phyloP scores from a whole-genome alignment of 2,113 vertebrate species.

The Caretta caretta region DNA sequence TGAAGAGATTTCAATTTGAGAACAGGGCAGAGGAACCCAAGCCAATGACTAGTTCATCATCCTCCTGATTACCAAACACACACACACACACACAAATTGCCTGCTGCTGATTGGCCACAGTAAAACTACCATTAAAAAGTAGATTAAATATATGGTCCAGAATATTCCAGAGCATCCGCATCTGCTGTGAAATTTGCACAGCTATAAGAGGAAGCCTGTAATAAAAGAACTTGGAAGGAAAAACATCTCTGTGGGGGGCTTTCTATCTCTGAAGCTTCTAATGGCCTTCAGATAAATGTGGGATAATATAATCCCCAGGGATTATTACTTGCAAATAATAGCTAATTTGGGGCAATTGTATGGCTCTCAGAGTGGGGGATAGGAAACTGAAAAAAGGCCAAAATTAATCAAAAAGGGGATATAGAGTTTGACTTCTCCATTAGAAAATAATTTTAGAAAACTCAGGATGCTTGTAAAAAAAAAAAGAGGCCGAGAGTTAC shows the following conservation, averaged over 20 bases:
- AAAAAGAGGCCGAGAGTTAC: not conserved
- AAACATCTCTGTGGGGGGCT: rapidly evolving
- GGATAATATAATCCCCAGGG: not conserved
- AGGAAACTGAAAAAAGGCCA: not conserved
- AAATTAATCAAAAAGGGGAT: not conserved
- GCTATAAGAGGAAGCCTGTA: not conserved
- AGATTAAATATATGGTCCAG: not conserved
- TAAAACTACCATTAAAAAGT: not conserved
- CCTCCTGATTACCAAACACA: not conserved
- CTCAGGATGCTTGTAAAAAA: not conserved
- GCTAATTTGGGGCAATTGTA: not conserved
- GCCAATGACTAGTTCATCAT: not conserved
- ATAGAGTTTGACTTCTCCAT: not conserved
- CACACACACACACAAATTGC: not conserved
- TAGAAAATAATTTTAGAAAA: constrained; percentile 13
- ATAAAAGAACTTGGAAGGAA: not conserved
- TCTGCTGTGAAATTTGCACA: not conserved
- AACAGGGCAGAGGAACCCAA: not conserved
- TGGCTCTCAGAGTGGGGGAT: not conserved
- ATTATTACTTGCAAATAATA: not conserved
- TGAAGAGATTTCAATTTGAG: not conserved
- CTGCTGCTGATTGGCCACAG: not conserved
- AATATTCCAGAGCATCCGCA: not conserved
- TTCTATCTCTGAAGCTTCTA: not conserved
- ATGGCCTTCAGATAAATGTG: not conserved